Conservation (phyloP, 1,140 invertebrate genomes). For the Bicyclus anynana region DNA sequence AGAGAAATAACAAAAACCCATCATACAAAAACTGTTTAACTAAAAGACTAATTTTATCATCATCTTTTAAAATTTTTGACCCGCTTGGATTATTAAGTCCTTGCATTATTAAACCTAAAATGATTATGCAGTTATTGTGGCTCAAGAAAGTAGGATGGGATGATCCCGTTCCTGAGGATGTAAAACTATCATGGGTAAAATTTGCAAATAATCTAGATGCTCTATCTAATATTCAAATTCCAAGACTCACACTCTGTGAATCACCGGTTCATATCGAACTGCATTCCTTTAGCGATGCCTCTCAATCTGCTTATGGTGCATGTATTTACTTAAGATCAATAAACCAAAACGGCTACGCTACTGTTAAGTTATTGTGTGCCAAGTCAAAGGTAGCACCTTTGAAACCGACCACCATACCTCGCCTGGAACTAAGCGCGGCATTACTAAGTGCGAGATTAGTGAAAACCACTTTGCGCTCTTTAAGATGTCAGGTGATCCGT, state of each 20-base stretch:
- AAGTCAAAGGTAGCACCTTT: slow-evolving; percentile 1
- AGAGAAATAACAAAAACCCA: too few relatives aligned
- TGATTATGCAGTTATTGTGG: neutral
- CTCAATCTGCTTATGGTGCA: neutral
- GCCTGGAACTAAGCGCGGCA: slow-evolving; percentile 1
- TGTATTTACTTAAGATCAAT: too few relatives aligned
- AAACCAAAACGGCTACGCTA: neutral
- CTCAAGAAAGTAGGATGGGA: too few relatives aligned
- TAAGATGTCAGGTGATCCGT: neutral
- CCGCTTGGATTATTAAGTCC: too few relatives aligned
- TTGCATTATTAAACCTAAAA: neutral
- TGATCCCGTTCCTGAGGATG: too few relatives aligned
- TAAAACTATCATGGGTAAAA: neutral
- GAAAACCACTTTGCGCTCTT: neutral
- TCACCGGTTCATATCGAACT: neutral
- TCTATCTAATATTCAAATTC: neutral
- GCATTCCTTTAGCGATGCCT: slow-evolving; percentile 1
- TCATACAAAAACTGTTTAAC: too few relatives aligned
- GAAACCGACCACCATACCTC: slow-evolving; percentile 4
- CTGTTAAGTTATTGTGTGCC: slow-evolving; percentile 1
- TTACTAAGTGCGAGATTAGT: neutral
- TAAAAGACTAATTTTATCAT: too few relatives aligned
- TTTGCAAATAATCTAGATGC: too few relatives aligned
- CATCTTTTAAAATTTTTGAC: neutral
- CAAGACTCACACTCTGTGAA: too few relatives aligned